Base-by-base conservation (phyloP, 2,888 invertebrate genomes). In the Incurvaria masculella region DNA sequence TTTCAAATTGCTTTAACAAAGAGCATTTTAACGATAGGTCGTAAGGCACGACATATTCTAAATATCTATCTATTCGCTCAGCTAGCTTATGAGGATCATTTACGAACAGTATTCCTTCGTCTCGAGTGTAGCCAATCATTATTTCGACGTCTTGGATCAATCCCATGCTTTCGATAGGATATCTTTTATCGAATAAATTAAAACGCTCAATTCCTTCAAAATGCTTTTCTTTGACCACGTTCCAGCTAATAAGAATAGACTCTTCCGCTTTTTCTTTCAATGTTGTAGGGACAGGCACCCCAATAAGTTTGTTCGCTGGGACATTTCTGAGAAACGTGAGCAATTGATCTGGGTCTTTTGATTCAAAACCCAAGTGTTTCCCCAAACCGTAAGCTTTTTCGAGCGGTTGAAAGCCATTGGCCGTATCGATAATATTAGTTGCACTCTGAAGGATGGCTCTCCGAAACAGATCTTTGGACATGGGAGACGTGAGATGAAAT, bases 61-160 rank as follows among this genome's bases (percentile, higher is more conserved):
- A 2, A 14, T 64, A 42, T 4, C 42, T 20, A 21, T 42, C 21
- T 4, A 42, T 21, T 8, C 8, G 5, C 21, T 16, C 21, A 4
- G 20, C 42, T 14, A 17, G 20, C 16, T 42, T 16, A 4, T 21
- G 21, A 14, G 14, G 16, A 5, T 42, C 21, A 14, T 21, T n/a
- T 27, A 44, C 18, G 10, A 26, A 47, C 8, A 57, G 43, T 4
- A 57, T 21, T 0, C 85, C 83, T 69, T 91, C 91, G 47, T 86
- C 80, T 1, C 80, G 80, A 10, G 86, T 89, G 8, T 86, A 62
- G 1, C 91, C 91, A 20, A 86, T 74, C 59, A 92, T 81, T 62
- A 88, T 75, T 0, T 89, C 88, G 1, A 84, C 75, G 33, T 66
- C 56, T 43, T 65, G 65, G 4, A n/a, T 8, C 4, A n/a, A 33